phyloP scores from a whole-genome alignment of 2,797 vertebrate species.

The Danio albolineatus region DNA sequence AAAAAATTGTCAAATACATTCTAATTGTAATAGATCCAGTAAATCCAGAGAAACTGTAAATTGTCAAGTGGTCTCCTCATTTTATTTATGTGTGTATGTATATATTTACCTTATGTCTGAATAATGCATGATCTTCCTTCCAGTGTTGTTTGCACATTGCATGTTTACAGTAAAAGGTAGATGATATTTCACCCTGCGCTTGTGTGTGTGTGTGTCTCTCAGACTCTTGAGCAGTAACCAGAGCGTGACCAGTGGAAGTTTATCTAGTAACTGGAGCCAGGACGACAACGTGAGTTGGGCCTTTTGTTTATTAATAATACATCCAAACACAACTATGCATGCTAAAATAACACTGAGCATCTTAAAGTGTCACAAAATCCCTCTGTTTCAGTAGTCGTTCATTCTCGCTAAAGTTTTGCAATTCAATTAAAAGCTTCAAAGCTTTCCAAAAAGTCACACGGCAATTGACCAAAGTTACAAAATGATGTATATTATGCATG shows the following conservation, averaged over 20 bases:
- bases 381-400: too few relatives aligned
- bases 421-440: too few relatives aligned
- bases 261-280: slow-evolving; percentile 87
- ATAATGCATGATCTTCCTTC: background rate
- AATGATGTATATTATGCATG: too few relatives aligned
- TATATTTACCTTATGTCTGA: background rate
- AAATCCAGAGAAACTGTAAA: too few relatives aligned
- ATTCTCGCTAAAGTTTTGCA: too few relatives aligned
- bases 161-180: background rate
- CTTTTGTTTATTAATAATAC: background rate
- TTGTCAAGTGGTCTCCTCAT: too few relatives aligned
- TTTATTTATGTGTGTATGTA: background rate
- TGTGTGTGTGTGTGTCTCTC: slow-evolving; percentile 51
- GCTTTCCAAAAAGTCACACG: too few relatives aligned
- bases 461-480: too few relatives aligned
- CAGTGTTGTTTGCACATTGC: background rate
- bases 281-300: slow-evolving; percentile 84
- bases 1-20: too few relatives aligned
- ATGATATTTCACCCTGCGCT: background rate
- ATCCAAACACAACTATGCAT: background rate
- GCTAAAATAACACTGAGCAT: background rate
- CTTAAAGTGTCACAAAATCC: background rate
- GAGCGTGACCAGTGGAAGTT: slow-evolving; percentile 82
- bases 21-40: too few relatives aligned
- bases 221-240: slow-evolving; percentile 84